These are phyloP conservation scores for Oscheius sp. DNA, from an alignment of 2,888 invertebrate species.

Conservation along the genomic window DNA sequence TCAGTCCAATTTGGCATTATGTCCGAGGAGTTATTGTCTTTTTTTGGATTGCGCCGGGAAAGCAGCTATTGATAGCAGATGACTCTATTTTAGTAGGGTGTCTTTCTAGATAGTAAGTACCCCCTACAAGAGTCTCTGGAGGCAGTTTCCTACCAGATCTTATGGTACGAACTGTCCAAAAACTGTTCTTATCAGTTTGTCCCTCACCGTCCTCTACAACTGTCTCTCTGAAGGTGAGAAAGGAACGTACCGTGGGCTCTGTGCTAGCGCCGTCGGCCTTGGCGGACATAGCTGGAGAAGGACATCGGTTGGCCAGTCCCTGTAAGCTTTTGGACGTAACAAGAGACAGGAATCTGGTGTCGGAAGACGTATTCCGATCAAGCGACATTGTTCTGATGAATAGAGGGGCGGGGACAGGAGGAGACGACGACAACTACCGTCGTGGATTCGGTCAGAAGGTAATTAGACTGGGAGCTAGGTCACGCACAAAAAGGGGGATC, in stretches of 20 bases:
- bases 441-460: not conserved
- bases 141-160: too few relatives aligned
- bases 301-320: slow-evolving; percentile 34
- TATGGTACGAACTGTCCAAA: too few relatives aligned
- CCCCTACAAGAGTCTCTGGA: too few relatives aligned
- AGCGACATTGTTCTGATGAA: slow-evolving; percentile 22
- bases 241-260: slow-evolving; percentile 11
- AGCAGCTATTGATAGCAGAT: not conserved
- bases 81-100: not conserved
- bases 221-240: not conserved
- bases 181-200: not conserved
- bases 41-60: not conserved
- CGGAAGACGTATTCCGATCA: not conserved
- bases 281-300: slow-evolving; percentile 32
- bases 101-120: too few relatives aligned
- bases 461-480: slow-evolving; percentile 2
- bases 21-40: not conserved
- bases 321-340: slow-evolving; percentile 8
- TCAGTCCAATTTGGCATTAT: too few relatives aligned
- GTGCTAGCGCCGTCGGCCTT: slow-evolving; percentile 32
- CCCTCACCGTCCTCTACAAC: not conserved
- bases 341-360: not conserved
- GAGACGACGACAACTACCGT: not conserved
- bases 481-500: too few relatives aligned
- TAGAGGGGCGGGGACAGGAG: slow-evolving; percentile 9